Base-by-base conservation (phyloP, 2,113 vertebrate genomes). In the Grammomys surdaster region DNA sequence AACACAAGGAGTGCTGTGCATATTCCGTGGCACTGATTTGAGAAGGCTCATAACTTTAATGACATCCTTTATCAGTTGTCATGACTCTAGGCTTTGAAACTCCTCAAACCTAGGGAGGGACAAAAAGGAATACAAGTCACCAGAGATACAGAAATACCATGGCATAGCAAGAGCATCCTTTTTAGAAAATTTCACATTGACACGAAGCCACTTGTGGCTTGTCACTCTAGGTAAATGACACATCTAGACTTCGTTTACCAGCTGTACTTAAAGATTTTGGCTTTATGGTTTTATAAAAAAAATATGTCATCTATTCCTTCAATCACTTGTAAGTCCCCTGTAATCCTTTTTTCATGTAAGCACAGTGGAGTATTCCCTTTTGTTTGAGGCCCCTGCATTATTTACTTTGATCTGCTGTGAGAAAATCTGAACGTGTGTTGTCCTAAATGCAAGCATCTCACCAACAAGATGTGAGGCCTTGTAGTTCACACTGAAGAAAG, bases 321-420 rank as follows among this genome's bases (percentile, higher is more conserved):
- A 98, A 97, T 98, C 98, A 98, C 97, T 98, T 98, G 98, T 99
- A 98, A 98, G 98, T 98, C 98, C 97, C 96, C 98, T 98, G 98
- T 99, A 98, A 98, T 98, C 98, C 98, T 98, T 98, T 98, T 98
- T 98, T 98, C 98, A 98, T 98, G 98, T 98, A 98, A 98, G 98
- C 97, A 56, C 98, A 51, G 97, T 98, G 98, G 98, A 98, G 98
- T 98, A 98, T 98, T 98, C 98, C 95, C 98, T 98, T 99, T 99
- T 99, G 98, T 99, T 98, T 98, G 98, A 97, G 98, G 98, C 98
- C 98, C 98, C 97, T 98, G 98, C 98, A 98, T 98, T 99, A 98
- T 99, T 99, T 99, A 99, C 98, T 99, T 99, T 98, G 98, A 99
- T 99, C 98, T 95, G 88, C 99, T 99, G 98, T 99, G 98, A 98